Conservation (phyloP, 1,140 invertebrate genomes). For the Phenacoccus solenopsis region DNA sequence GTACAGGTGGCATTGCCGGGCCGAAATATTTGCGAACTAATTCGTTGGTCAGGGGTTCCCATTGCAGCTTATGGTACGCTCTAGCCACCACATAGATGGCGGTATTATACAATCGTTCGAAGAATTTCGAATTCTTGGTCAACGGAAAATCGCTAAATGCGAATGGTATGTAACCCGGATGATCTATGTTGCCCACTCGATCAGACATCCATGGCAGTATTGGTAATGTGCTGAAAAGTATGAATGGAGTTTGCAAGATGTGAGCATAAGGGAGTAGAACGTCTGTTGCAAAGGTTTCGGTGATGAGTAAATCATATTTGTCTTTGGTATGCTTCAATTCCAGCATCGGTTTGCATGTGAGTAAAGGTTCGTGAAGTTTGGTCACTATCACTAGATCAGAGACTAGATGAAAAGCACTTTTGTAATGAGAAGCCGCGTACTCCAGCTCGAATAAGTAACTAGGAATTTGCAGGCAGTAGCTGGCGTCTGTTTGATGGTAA, state of each 20-base stretch:
- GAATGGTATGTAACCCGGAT: slow-evolving; percentile 24
- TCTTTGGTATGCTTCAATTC: slow-evolving; percentile 21
- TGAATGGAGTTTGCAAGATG: slow-evolving; percentile 36
- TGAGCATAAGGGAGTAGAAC: slow-evolving; percentile 29
- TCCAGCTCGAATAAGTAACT: neutral
- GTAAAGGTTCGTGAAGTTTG: neutral
- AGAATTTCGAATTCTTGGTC: neutral
- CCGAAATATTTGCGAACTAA: slow-evolving; percentile 19
- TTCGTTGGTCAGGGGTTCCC: neutral
- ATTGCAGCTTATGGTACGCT: neutral
- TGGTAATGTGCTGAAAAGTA: slow-evolving; percentile 41
- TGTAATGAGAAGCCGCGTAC: neutral
- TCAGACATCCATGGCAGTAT: slow-evolving; percentile 45
- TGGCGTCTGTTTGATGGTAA: neutral
- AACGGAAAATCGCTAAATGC: neutral
- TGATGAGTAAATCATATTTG: slow-evolving; percentile 29
- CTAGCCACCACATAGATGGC: neutral
- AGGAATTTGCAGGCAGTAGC: neutral
- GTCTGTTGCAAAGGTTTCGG: slow-evolving; percentile 27
- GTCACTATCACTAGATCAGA: neutral
- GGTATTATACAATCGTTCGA: slow-evolving; percentile 9
- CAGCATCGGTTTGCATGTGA: neutral
- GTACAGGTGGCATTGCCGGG: slow-evolving; percentile 22
- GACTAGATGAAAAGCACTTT: neutral
- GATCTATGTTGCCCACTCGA: slow-evolving; percentile 27